A percentile compares a stretch with the other conserved stretches of the same genome.
These are phyloP conservation scores for Bujurquina vittata DNA, from an alignment of 2,113 vertebrate species.

Conservation along the genomic window DNA sequence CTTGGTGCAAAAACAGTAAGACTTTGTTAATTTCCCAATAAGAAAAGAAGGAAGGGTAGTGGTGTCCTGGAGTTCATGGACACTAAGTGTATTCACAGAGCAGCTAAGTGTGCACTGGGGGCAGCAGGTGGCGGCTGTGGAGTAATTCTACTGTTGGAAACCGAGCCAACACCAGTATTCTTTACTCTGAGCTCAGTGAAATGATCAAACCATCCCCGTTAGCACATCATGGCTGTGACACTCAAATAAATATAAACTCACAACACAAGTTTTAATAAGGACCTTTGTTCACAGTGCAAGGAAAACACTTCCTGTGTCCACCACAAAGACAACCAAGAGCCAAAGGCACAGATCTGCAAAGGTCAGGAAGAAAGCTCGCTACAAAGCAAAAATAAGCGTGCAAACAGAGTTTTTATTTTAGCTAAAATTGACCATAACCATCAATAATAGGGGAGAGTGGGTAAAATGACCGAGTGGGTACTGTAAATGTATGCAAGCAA, in stretches of 20 bases:
- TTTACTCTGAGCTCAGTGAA: background rate
- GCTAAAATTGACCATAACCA: background rate
- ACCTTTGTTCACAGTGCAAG: background rate
- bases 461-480: background rate
- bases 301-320: background rate
- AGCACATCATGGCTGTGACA: background rate
- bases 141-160: background rate
- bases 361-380: background rate
- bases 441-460: background rate
- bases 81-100: background rate
- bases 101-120: background rate
- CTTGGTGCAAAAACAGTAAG: background rate
- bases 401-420: background rate
- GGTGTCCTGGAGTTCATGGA: too few species aligned
- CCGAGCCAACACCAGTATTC: background rate
- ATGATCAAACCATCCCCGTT: background rate
- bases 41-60: too few species aligned
- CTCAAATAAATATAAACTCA: background rate
- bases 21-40: too few species aligned
- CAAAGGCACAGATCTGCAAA: background rate
- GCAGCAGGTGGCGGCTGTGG: background rate
- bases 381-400: background rate
- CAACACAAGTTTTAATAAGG: background rate
- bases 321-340: background rate
- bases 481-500: background rate